Percentiles rank a stretch among this genome's conserved stretches.
These are phyloP conservation scores for Scolopax rusticola DNA, from an alignment of 2,797 vertebrate genomes.

Conservation along the genomic window DNA sequence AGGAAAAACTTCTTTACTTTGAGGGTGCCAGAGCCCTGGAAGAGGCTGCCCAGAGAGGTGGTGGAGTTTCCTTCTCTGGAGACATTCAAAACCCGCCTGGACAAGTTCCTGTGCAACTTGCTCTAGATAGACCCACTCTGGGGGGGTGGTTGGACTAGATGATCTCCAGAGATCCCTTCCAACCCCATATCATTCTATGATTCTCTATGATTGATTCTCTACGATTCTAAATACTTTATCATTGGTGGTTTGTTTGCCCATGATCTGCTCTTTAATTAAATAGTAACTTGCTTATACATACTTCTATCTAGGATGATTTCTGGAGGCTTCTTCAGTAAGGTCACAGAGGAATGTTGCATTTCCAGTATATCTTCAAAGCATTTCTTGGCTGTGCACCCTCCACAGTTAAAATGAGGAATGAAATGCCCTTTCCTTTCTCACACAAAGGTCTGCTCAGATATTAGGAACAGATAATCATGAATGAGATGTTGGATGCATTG, in stretches of 20 bases:
- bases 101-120: too few species aligned
- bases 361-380: not conserved
- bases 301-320: not conserved
- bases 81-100: too few species aligned
- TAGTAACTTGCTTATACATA: not conserved
- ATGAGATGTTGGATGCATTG: not conserved
- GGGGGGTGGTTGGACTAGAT: too few species aligned
- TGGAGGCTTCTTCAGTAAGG: not conserved
- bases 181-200: too few species aligned
- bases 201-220: too few species aligned
- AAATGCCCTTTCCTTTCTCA: not conserved
- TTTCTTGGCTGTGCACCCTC: not conserved
- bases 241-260: fast-evolving
- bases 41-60: too few species aligned
- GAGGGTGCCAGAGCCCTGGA: too few species aligned
- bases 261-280: not conserved
- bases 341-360: not conserved
- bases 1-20: too few species aligned
- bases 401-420: not conserved
- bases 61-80: too few species aligned
- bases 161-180: too few species aligned
- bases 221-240: not conserved
- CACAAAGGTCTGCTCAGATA: not conserved
- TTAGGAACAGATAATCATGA: not conserved
- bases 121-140: too few species aligned